Base-by-base conservation (phyloP, 1,140 invertebrate genomes). In the Bombus sylvicola region DNA sequence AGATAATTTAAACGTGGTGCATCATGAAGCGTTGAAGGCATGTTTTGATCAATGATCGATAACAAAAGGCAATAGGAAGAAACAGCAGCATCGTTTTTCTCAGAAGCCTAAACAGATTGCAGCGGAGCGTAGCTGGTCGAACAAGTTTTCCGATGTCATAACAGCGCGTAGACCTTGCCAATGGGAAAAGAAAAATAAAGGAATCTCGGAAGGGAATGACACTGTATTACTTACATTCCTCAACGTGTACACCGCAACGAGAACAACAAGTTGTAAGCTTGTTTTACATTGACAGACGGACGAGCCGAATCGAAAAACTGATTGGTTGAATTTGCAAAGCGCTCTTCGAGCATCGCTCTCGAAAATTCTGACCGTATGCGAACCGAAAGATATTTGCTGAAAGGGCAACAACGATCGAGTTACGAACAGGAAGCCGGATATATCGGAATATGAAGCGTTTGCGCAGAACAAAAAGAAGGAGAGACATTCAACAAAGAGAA, bases 111-210 rank as follows among this genome's bases (percentile, higher is more conserved):
- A 71, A 80, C 41, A 22, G 85, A 81, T 72, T 47, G 59, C 39
- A 39, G 13, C 62, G 37, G 37, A 80, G 13, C 25, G 64, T 62
- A 80, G 82, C 72, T 74, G 83, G 76, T 88, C 83, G 76, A 86
- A 57, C 88, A 81, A 83, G 86, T 90, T 90, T 89, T 64, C 69
- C 80, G 57, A 81, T 76, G 39, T 31, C 81, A 57, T 88, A 34
- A 34, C 37, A 64, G n/a, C 37, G 41, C 3, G 25, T 34, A n/a
- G 12, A 41, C 66, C 73, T 84, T 43, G 31, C 5, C 57, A 66
- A 78, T 71, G 47, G 34, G 8, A 22, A 41, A 34, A 79, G 41
- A 80, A 25, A 6, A 66, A 66, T 41, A 66, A 73, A 28, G 22
- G 31, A 2, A 84, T 41, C 37, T 37, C n/a, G 13, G 22, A 34